A percentile compares a stretch with the other conserved stretches of the same genome.
Conservation (phyloP, 2,888 invertebrate genomes). For the Apodemia mormo region DNA sequence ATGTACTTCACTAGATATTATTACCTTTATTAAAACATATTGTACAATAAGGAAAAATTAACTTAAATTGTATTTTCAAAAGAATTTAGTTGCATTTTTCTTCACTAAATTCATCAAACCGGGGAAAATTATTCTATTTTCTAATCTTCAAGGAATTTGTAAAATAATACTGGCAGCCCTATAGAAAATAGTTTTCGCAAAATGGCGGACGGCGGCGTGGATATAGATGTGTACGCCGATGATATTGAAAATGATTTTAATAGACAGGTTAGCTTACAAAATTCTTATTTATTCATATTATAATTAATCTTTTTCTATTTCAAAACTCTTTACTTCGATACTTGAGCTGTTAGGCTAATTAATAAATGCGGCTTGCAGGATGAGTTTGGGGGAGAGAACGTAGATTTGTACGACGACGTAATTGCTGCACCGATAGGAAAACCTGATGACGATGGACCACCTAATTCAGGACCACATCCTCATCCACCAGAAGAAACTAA, state of each 20-base stretch:
- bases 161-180: no score
- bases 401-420: constrained; percentile 97
- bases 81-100: no score
- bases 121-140: no score
- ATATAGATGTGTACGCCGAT: constrained; percentile 98
- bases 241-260: constrained; percentile 97
- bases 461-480: constrained; percentile 80
- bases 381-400: constrained; percentile 92
- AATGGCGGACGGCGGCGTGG: constrained; percentile 97
- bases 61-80: no score
- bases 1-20: no score
- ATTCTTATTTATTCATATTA: background rate
- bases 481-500: constrained; percentile 86
- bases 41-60: no score
- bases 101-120: no score
- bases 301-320: background rate
- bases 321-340: background rate
- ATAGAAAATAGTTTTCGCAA: constrained; percentile 50
- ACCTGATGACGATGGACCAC: constrained; percentile 80
- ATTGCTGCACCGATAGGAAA: constrained; percentile 89
- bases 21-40: no score
- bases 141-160: no score
- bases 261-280: constrained; percentile 60
- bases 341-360: constrained; percentile 41
- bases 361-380: constrained; percentile 76